Conservation (phyloP, 2,888 invertebrate genomes). For the Pseudolycoriella hygida region DNA sequence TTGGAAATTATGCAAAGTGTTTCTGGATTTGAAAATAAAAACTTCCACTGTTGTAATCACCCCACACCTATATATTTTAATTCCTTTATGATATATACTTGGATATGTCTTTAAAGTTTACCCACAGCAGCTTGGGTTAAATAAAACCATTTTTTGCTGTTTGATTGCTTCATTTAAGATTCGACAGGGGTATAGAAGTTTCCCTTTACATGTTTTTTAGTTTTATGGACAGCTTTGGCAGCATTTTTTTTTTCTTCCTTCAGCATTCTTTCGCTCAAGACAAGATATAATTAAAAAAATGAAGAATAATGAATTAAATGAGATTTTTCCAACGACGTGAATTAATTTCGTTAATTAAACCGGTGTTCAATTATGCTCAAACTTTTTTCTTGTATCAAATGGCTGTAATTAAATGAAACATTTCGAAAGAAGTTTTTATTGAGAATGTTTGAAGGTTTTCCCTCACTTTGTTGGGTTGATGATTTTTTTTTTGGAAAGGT, state of each 20-base stretch:
- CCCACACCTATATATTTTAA: neutral
- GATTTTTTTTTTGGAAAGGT: no score
- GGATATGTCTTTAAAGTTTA: neutral
- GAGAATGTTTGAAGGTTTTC: no score
- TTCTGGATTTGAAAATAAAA: neutral
- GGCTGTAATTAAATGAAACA: conserved; percentile 6
- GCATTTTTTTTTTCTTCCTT: neutral
- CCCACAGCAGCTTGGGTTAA: neutral
- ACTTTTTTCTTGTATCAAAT: conserved; percentile 6
- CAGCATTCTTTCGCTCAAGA: no score
- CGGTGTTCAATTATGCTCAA: conserved; percentile 8
- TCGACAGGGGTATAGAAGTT: conserved; percentile 1
- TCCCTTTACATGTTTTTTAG: neutral
- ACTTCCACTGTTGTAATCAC: neutral
- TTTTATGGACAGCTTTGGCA: neutral
- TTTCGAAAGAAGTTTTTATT: no score
- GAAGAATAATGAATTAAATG: neutral
- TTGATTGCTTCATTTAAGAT: conserved; percentile 1
- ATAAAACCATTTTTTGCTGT: neutral
- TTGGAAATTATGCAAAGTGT: neutral
- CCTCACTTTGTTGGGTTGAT: no score
- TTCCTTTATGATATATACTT: neutral
- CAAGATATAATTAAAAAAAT: no score
- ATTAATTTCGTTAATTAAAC: conserved; percentile 9
- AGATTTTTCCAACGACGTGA: conserved; percentile 5